phyloP scores from a whole-genome alignment of 2,113 vertebrate species.

The Peucedramus taeniatus region DNA sequence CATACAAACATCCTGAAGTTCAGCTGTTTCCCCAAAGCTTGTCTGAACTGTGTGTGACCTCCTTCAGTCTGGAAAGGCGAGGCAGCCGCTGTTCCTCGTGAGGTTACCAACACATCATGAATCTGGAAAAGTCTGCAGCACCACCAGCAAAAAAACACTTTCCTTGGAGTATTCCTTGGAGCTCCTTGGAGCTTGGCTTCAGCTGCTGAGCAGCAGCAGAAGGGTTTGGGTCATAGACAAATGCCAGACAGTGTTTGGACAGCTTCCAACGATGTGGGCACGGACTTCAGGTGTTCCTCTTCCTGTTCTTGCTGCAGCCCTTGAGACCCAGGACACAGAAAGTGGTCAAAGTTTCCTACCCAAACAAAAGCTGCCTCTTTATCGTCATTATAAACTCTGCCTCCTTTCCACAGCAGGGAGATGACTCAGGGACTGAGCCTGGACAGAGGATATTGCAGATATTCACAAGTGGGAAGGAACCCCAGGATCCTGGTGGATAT shows the following conservation, averaged over 20 bases:
- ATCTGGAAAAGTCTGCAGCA: neutral
- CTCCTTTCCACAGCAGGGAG: neutral
- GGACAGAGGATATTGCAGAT: neutral
- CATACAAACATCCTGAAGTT: neutral
- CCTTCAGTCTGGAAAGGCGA: neutral
- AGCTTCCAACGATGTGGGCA: rapidly evolving
- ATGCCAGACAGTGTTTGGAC: neutral
- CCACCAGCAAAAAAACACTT: neutral
- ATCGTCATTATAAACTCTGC: neutral
- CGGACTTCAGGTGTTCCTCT: neutral
- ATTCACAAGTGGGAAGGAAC: rapidly evolving
- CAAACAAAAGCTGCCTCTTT: neutral
- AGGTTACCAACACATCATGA: neutral
- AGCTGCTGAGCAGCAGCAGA: neutral
- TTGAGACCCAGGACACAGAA: neutral
- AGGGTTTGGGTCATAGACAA: neutral
- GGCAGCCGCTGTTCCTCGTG: neutral
- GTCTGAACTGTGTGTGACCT: slow-evolving; percentile 35
- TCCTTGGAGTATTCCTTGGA: neutral
- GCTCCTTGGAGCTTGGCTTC: neutral
- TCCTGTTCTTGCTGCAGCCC: neutral
- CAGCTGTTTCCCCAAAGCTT: slow-evolving; percentile 11
- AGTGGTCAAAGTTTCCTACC: neutral
- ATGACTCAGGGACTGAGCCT: neutral
- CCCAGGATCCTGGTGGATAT: neutral